These are phyloP conservation scores for Eulemur coronatus DNA, from an alignment of 2,797 vertebrate genomes.

Conservation along the genomic window DNA sequence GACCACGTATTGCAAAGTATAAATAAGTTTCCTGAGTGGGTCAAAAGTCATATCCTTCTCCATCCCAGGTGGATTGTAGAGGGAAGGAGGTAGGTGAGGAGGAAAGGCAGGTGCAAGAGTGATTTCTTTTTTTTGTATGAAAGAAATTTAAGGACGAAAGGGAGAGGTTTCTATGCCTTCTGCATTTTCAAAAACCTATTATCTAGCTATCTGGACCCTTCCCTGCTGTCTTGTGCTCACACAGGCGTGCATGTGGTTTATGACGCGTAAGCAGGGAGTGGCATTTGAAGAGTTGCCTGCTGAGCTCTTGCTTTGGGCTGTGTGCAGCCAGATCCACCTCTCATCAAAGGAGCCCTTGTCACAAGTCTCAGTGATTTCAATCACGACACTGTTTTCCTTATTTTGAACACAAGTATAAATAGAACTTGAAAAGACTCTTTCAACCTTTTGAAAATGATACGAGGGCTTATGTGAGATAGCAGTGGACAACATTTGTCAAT, in stretches of 20 bases:
- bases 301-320: not conserved
- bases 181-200: not conserved
- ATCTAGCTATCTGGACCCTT: not conserved
- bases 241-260: not conserved
- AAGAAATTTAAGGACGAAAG: not conserved
- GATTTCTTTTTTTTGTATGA: not conserved
- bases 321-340: not conserved
- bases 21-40: slow-evolving; percentile 46
- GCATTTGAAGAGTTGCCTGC: not conserved
- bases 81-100: not conserved
- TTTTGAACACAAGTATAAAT: slow-evolving; percentile 56
- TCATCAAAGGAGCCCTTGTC: slow-evolving; percentile 15
- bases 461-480: not conserved
- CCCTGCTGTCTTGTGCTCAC: not conserved
- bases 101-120: not conserved
- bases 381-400: slow-evolving; percentile 29
- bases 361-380: slow-evolving; percentile 27
- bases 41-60: not conserved
- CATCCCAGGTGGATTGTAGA: not conserved
- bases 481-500: not conserved
- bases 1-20: slow-evolving; percentile 11
- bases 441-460: not conserved
- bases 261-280: not conserved
- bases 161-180: not conserved
- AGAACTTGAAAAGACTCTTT: not conserved